phyloP scores from a whole-genome alignment of 2,113 vertebrate species.

The Calyptommatus sinebrachiatus region DNA sequence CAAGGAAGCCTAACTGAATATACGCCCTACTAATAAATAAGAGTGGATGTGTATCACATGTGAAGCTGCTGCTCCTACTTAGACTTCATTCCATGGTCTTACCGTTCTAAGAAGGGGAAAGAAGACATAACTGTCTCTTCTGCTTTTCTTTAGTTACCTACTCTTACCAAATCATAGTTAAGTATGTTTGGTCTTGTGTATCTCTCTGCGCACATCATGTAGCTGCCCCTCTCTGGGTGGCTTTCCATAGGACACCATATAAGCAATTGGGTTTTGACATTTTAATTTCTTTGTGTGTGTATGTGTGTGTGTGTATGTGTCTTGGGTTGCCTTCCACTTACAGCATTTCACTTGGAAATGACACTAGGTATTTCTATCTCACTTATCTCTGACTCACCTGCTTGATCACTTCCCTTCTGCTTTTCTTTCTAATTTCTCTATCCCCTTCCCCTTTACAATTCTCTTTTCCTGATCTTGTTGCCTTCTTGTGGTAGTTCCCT shows the following conservation, averaged over 20 bases:
- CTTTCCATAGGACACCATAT: background rate
- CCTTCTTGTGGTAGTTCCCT: constrained; percentile 33
- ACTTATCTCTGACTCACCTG: constrained; percentile 52
- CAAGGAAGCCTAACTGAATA: background rate
- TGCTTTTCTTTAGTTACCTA: background rate
- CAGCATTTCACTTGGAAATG: constrained; percentile 86
- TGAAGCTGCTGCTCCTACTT: too few species aligned
- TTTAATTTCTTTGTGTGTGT: constrained; percentile 72
- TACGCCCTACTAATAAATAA: background rate
- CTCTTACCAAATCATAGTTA: background rate
- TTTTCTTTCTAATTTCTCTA: constrained; percentile 47
- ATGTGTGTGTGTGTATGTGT: constrained; percentile 70
- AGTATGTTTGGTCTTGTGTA: background rate
- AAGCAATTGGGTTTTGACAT: constrained; percentile 68
- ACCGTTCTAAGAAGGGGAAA: background rate
- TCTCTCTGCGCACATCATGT: background rate
- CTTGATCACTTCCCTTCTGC: constrained; percentile 56
- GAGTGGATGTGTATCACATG: background rate
- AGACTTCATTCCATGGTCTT: background rate
- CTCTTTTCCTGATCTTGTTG: constrained; percentile 41
- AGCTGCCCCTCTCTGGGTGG: background rate
- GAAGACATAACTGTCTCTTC: background rate
- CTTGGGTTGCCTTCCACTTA: constrained; percentile 76
- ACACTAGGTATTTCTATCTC: constrained; percentile 85
- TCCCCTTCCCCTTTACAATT: constrained; percentile 42